Percentiles rank a stretch among this genome's conserved stretches.
These are phyloP conservation scores for Dromius quadrimaculatus DNA, from an alignment of 2,888 invertebrate species.

Conservation along the genomic window DNA sequence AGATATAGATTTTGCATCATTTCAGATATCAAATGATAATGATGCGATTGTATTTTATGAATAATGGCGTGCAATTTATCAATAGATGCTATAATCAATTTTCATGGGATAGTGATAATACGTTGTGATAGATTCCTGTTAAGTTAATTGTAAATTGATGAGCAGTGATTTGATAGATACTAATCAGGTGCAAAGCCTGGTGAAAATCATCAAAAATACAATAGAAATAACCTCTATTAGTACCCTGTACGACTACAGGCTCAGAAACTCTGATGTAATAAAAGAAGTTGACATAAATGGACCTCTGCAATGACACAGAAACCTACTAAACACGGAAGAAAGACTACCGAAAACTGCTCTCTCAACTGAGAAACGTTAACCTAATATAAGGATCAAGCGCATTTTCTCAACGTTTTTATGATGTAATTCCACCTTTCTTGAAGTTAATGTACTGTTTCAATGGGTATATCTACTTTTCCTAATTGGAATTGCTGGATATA, in stretches of 20 bases:
- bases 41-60: too few species aligned
- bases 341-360: not conserved
- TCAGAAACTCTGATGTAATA: not conserved
- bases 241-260: not conserved
- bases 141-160: too few species aligned
- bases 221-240: not conserved
- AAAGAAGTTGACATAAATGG: conserved; percentile 1
- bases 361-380: not conserved
- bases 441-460: too few species aligned
- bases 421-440: too few species aligned
- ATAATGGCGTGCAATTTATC: not conserved
- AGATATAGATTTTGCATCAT: not conserved
- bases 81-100: not conserved
- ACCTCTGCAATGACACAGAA: not conserved
- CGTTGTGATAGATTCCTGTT: too few species aligned
- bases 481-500: too few species aligned
- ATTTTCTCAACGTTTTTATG: too few species aligned
- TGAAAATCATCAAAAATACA: too few species aligned
- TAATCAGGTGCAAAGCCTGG: too few species aligned
- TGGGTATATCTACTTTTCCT: too few species aligned
- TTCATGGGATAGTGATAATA: not conserved
- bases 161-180: too few species aligned
- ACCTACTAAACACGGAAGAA: not conserved
- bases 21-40: not conserved
- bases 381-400: not conserved